phyloP scores from a whole-genome alignment of 2,888 invertebrate genomes.

The Oscheius myriophilus region DNA sequence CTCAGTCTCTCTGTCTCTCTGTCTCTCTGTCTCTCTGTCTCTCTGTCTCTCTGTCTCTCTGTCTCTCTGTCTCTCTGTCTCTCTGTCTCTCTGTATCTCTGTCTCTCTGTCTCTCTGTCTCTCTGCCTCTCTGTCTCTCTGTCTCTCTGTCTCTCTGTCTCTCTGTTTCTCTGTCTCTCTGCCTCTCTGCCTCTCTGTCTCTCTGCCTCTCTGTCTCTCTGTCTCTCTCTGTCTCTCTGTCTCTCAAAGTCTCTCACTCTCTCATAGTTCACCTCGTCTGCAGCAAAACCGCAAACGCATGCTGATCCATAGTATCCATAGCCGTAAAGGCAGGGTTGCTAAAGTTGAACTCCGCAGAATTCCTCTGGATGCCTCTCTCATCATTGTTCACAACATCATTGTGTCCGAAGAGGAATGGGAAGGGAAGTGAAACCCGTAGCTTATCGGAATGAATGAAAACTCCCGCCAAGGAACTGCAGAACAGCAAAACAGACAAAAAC shows the following conservation, averaged over 20 bases:
- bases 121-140: too few relatives aligned
- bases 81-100: neutral
- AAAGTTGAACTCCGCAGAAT: slow-evolving; percentile 52
- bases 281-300: slow-evolving; percentile 52
- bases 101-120: too few relatives aligned
- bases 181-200: too few relatives aligned
- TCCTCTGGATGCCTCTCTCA: slow-evolving; percentile 33
- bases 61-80: too few relatives aligned
- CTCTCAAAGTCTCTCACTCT: too few relatives aligned
- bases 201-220: too few relatives aligned
- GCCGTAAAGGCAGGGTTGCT: slow-evolving; percentile 60
- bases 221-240: neutral
- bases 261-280: slow-evolving; percentile 31
- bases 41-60: neutral
- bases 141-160: neutral
- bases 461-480: slow-evolving; percentile 36
- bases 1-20: neutral
- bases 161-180: too few relatives aligned
- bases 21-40: too few relatives aligned
- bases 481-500: slow-evolving; percentile 32
- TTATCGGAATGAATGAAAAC: slow-evolving; percentile 35
- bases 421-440: slow-evolving; percentile 40
- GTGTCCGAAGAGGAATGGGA: slow-evolving; percentile 40
- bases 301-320: slow-evolving; percentile 37
- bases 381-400: slow-evolving; percentile 40